phyloP scores from a whole-genome alignment of 1,140 invertebrate genomes.

The Trichoplusia ni region DNA sequence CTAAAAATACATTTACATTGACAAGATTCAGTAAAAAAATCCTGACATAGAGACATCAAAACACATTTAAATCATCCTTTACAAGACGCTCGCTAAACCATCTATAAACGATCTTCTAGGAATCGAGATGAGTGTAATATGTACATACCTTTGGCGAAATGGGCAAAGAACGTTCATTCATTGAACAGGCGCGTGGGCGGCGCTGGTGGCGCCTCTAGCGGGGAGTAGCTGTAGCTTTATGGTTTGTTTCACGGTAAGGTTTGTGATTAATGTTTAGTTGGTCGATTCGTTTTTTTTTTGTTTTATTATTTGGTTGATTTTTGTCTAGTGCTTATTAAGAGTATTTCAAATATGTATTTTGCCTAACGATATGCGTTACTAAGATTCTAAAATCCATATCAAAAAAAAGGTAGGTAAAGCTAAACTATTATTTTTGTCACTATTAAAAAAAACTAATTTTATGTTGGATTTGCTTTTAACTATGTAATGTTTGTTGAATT shows the following conservation, averaged over 20 bases:
- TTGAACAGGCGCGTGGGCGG: constrained; percentile 34
- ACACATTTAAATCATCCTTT: constrained; percentile 9
- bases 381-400: no score
- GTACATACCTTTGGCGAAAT: constrained; percentile 28
- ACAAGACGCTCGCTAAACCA: constrained; percentile 17
- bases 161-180: constrained; percentile 47
- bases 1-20: background rate
- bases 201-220: constrained; percentile 51
- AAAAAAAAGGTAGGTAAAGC: no score
- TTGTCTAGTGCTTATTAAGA: no score
- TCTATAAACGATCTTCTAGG: constrained; percentile 34
- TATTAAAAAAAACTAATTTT: no score
- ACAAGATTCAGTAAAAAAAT: constrained; percentile 7
- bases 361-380: no score
- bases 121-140: constrained; percentile 19
- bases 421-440: no score
- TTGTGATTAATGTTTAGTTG: no score
- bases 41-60: constrained; percentile 8
- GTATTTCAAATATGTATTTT: no score
- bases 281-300: background rate
- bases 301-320: background rate
- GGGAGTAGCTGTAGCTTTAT: constrained; percentile 59
- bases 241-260: background rate
- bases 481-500: no score
- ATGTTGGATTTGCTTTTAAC: no score